Percentiles rank a stretch among this genome's conserved stretches.
Conservation (phyloP, 2,797 vertebrate species). For the Serranus cabrilla region DNA sequence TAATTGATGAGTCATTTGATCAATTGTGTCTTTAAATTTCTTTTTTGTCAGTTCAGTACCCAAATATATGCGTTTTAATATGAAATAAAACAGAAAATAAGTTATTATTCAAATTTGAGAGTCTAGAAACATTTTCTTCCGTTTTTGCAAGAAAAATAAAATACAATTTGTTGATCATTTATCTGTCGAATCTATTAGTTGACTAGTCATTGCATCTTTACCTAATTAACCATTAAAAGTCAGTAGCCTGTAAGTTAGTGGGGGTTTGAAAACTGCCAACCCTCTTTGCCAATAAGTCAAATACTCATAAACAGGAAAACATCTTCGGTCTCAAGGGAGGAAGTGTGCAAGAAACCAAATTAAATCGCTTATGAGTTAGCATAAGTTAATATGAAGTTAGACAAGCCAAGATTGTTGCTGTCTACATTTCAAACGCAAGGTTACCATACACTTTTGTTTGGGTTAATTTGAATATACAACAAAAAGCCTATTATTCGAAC, state of each 20-base stretch:
- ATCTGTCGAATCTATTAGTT: too few species aligned
- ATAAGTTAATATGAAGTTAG: not conserved
- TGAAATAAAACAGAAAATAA: too few species aligned
- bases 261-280: not conserved
- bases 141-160: too few species aligned
- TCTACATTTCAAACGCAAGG: slow-evolving; percentile 8
- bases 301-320: slow-evolving; percentile 40
- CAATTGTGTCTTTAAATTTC: too few species aligned
- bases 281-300: slow-evolving; percentile 3
- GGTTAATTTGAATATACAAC: slow-evolving; percentile 18
- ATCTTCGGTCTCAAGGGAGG: slow-evolving; percentile 35
- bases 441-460: not conserved
- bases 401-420: not conserved
- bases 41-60: too few species aligned
- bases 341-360: slow-evolving; percentile 40
- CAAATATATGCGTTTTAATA: too few species aligned
- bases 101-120: too few species aligned
- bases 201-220: too few species aligned
- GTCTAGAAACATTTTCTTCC: too few species aligned
- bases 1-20: too few species aligned
- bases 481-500: not conserved
- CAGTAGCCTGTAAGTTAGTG: not conserved
- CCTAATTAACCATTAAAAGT: not conserved
- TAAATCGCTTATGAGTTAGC: not conserved
- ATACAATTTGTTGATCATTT: too few species aligned